Evolutionary conservation across 1,140 invertebrate genomes (phyloP), one percentile per base, ranked within the genome.

Genomic region (Halotydeus destructor): DNA sequence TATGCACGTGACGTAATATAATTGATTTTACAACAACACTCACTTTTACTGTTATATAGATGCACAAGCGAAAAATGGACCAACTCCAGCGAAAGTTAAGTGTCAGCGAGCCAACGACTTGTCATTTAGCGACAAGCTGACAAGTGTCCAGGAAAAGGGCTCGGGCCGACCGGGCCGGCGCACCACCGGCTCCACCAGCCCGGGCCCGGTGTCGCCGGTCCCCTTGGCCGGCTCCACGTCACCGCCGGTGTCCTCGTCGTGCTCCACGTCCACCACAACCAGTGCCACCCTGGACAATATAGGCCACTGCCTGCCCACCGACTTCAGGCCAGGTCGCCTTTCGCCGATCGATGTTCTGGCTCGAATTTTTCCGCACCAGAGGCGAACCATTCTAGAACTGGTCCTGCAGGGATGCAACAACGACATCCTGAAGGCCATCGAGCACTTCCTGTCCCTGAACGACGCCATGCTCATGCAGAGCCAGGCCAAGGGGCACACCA

Each of bases 291-390:
- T 3, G 11, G 22, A 22, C 11, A 21, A 32, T 12, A 11, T 21
- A 9, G 14, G n/a, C 21, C 8, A 37, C 35, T 21, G 4, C 21
- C 14, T 40, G 4, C 46, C 47, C 18, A 31, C 36, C 0, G 46
- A 49, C 31, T 51, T 47, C 27, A 25, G 51, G 31, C 46, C 47
- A 8, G 60, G 61, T 18, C 54, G 60, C 18, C 65, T 75, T 27
- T 66, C 67, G 3, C 75, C 76, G 1, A 61, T 91, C 25, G 81
- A 89, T 48, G 84, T 88, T 60, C 59, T 91, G 26, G 67, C 72
- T 4, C 71, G 79, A 34, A 61, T 91, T 4, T 93, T 91, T 58
- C 84, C 84, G 0, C 74, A 76, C 34, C 88, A 91, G 56, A 58
- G 66, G 25, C 67, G 76, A 11, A 72, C 78, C 0, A 82, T 91